Evolutionary conservation across 2,113 vertebrate species (phyloP).

Genomic region (Pungitius pungitius): DNA sequence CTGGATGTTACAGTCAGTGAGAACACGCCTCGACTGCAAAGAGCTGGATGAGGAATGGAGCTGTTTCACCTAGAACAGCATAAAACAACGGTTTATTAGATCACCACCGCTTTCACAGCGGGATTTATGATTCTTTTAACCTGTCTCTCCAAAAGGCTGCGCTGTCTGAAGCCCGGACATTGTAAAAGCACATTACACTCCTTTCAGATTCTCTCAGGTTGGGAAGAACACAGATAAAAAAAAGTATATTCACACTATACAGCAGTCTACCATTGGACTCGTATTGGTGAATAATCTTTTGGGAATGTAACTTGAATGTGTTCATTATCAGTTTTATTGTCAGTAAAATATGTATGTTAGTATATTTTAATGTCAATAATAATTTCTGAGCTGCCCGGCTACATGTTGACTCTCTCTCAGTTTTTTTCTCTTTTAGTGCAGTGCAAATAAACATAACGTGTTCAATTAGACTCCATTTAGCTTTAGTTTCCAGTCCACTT

Average conservation of each 20-base stretch:
- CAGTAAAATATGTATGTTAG: not conserved
- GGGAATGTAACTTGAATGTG: not conserved
- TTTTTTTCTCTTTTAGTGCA: not conserved
- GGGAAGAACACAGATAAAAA: constrained; percentile 9
- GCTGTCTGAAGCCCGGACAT: constrained; percentile 45
- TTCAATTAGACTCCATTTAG: not conserved
- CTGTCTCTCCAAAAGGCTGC: constrained; percentile 46
- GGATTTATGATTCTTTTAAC: constrained; percentile 70
- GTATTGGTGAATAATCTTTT: not conserved
- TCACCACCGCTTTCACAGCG: constrained; percentile 52
- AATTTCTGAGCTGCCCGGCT: not conserved
- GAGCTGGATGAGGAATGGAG: constrained; percentile 63
- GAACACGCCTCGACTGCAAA: constrained; percentile 60
- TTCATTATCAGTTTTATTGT: not conserved
- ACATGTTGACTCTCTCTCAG: not conserved
- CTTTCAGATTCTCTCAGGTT: constrained; percentile 14
- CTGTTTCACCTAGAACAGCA: constrained; percentile 57
- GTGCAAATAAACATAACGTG: not conserved
- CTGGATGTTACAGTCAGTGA: constrained; percentile 55
- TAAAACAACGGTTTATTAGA: constrained; percentile 73
- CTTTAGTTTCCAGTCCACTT: not conserved
- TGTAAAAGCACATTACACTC: constrained; percentile 39
- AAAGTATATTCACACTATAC: not conserved
- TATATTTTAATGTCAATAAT: constrained; percentile 7
- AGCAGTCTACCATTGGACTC: not conserved